phyloP scores from a whole-genome alignment of 37 sponge, comb jelly and placozoan genomes.

The Agelas oroides region DNA sequence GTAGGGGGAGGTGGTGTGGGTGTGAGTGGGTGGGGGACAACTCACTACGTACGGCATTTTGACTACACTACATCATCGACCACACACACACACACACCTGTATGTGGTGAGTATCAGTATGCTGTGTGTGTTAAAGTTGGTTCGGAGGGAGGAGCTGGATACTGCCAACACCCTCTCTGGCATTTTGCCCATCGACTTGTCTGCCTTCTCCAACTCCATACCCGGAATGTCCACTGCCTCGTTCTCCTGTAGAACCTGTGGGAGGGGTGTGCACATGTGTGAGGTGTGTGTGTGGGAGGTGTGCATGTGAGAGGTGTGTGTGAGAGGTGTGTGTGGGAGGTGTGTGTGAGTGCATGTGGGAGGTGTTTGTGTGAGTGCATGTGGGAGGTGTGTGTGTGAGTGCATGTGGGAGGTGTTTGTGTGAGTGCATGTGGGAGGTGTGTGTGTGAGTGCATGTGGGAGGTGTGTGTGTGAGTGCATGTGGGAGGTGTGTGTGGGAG shows the following conservation, averaged over 20 bases:
- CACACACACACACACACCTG: slow-evolving; percentile 24
- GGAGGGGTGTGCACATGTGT: not conserved
- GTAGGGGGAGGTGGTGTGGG: not conserved
- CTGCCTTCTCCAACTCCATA: slow-evolving; percentile 33
- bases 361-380: no score
- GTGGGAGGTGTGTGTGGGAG: no score
- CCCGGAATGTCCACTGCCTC: slow-evolving; percentile 14
- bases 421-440: no score
- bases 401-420: no score
- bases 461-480: no score
- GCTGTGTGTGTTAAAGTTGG: slow-evolving; percentile 31
- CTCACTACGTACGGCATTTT: not conserved
- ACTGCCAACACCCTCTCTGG: slow-evolving; percentile 43
- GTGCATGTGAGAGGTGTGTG: no score
- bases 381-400: no score
- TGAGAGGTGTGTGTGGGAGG: no score
- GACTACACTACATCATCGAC: no score
- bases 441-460: no score
- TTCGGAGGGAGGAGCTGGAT: not conserved
- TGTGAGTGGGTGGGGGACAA: not conserved
- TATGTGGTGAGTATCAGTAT: slow-evolving; percentile 50
- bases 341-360: no score
- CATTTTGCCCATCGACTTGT: not conserved
- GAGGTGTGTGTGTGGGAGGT: no score
- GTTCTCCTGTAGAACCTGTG: slow-evolving; percentile 42